Evolutionary conservation across 2,888 invertebrate species (phyloP).

Genomic region (Geotrupes spiniger): DNA sequence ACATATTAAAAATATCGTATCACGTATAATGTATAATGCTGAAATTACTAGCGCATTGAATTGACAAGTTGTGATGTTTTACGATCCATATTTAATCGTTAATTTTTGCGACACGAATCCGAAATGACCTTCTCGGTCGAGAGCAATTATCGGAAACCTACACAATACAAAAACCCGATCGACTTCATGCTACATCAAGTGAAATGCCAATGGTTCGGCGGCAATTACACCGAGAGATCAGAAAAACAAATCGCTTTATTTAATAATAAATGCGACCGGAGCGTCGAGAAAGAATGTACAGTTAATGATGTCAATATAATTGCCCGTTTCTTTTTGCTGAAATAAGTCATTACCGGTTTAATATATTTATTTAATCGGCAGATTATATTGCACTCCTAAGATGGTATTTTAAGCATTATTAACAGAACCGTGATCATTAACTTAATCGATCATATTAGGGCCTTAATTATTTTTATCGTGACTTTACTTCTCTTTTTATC

Average conservation of each 20-base stretch:
- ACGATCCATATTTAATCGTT: not conserved
- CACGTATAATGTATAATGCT: no score
- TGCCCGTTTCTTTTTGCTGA: conserved; percentile 12
- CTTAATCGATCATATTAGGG: conserved; percentile 16
- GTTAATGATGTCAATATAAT: conserved; percentile 21
- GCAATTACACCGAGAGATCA: conserved; percentile 24
- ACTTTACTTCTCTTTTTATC: no score
- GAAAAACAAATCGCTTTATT: conserved; percentile 31
- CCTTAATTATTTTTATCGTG: conserved; percentile 10
- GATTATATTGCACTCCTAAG: conserved; percentile 16
- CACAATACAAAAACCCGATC: conserved; percentile 16
- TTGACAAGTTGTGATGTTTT: no score
- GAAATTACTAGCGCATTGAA: no score
- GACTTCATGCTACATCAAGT: conserved; percentile 23
- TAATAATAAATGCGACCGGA: conserved; percentile 21
- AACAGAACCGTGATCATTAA: conserved; percentile 15
- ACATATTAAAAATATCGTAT: no score
- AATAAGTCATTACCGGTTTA: conserved; percentile 23
- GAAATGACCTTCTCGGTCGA: conserved; percentile 2
- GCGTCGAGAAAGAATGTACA: conserved; percentile 16
- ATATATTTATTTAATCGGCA: conserved; percentile 22
- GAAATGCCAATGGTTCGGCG: conserved; percentile 24
- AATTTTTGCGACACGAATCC: not conserved
- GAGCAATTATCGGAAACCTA: conserved; percentile 2
- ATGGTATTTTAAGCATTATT: conserved; percentile 19